phyloP scores from a whole-genome alignment of 2,888 invertebrate species.

The Apamea monoglypha region DNA sequence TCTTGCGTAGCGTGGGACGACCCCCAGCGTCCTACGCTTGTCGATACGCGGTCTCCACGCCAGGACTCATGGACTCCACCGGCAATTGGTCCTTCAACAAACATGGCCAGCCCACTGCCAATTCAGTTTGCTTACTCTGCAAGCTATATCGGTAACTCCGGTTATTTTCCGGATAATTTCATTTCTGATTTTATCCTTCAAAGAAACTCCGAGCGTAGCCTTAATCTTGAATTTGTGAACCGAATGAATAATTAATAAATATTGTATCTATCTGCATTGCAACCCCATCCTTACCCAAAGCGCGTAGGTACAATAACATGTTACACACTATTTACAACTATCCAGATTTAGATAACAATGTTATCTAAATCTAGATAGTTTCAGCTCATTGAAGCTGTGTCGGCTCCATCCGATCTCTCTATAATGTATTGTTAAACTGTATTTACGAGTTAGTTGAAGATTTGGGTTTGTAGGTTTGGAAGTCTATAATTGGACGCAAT shows the following conservation, averaged over 20 bases:
- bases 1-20: too few relatives aligned
- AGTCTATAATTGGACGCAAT: not conserved
- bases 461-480: not conserved
- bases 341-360: too few relatives aligned
- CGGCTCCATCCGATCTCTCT: slow-evolving; percentile 5
- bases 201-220: not conserved
- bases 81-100: not conserved
- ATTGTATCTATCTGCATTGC: not conserved
- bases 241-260: not conserved
- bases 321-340: too few relatives aligned
- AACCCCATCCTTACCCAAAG: not conserved
- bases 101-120: not conserved
- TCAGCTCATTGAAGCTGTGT: slow-evolving; percentile 38
- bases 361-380: slow-evolving; percentile 52
- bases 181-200: not conserved
- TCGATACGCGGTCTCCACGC: not conserved
- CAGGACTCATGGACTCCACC: not conserved
- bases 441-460: slow-evolving; percentile 33
- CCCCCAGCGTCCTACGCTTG: too few relatives aligned
- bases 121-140: not conserved
- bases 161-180: not conserved
- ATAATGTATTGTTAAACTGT: slow-evolving; percentile 32
- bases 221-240: not conserved
- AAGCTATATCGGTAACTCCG: not conserved
- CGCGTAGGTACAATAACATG: slow-evolving; percentile 12